phyloP scores from a whole-genome alignment of 2,113 vertebrate genomes.

The Ornithorhynchus anatinus region DNA sequence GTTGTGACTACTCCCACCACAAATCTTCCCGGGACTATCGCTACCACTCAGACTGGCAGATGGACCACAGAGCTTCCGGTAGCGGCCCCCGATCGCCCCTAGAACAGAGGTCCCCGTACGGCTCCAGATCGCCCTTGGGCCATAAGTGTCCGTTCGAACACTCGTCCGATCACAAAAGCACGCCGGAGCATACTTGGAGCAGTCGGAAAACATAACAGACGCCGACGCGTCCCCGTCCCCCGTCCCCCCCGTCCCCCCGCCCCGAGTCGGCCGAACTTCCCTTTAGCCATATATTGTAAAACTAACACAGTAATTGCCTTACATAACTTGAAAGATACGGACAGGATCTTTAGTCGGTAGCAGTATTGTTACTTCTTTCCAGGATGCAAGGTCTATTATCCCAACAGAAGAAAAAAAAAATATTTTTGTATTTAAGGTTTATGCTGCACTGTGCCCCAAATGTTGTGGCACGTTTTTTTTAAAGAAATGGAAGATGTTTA shows the following conservation, averaged over 20 bases:
- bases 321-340: conserved; percentile 88
- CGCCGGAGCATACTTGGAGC: conserved; percentile 96
- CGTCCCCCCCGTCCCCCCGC: too few relatives aligned
- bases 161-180: conserved; percentile 93
- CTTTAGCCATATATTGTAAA: conserved; percentile 92
- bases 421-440: conserved; percentile 99
- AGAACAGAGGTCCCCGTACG: conserved; percentile 91
- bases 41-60: conserved; percentile 95
- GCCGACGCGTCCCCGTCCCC: too few relatives aligned
- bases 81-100: conserved; percentile 89
- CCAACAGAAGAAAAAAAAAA: conserved; percentile 79
- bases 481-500: conserved; percentile 85
- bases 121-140: conserved; percentile 85
- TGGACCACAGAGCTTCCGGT: conserved; percentile 87
- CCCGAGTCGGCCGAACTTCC: conserved; percentile 70
- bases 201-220: conserved; percentile 94
- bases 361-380: conserved; percentile 85
- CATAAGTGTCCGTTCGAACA: conserved; percentile 94
- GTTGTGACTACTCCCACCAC: conserved; percentile 80
- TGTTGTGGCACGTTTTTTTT: conserved; percentile 87
- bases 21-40: conserved; percentile 89
- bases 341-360: conserved; percentile 81
- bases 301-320: conserved; percentile 95
- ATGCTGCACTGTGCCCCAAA: conserved; percentile 86
- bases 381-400: conserved; percentile 83